phyloP scores from a whole-genome alignment of 2,797 vertebrate genomes.

The Neosilurus mollespiculum region DNA sequence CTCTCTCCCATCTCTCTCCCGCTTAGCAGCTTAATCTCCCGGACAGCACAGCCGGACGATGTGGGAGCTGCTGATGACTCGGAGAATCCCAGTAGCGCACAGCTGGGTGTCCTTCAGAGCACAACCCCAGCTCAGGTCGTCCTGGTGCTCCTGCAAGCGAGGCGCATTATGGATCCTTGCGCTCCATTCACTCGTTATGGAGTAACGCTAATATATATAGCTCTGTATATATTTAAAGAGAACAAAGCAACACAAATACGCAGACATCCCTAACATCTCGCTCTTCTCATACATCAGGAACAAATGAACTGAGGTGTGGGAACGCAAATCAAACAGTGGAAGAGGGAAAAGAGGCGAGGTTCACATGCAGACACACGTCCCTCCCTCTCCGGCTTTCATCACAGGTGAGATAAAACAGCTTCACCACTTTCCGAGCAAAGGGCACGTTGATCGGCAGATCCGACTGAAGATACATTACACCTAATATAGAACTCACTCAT shows the following conservation, averaged over 20 bases:
- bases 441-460: neutral
- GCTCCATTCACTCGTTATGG: neutral
- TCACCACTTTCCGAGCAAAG: neutral
- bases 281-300: neutral
- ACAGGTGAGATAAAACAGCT: conserved; percentile 14
- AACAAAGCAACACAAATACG: neutral
- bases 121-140: neutral
- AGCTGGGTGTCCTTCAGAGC: neutral
- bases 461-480: neutral
- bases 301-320: conserved; percentile 1
- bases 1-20: conserved; percentile 47
- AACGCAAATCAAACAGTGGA: neutral
- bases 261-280: neutral
- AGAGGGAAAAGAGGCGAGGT: conserved; percentile 19
- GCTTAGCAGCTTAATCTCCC: neutral
- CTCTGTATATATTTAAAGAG: neutral
- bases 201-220: neutral
- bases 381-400: conserved; percentile 20
- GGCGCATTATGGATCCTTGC: conserved; percentile 5
- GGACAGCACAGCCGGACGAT: neutral
- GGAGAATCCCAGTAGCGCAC: neutral
- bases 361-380: neutral
- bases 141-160: neutral
- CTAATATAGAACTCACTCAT: too few species aligned
- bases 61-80: neutral